Base-by-base conservation (phyloP, 2,888 invertebrate genomes). In the Hermaeophaga mercurialis region DNA sequence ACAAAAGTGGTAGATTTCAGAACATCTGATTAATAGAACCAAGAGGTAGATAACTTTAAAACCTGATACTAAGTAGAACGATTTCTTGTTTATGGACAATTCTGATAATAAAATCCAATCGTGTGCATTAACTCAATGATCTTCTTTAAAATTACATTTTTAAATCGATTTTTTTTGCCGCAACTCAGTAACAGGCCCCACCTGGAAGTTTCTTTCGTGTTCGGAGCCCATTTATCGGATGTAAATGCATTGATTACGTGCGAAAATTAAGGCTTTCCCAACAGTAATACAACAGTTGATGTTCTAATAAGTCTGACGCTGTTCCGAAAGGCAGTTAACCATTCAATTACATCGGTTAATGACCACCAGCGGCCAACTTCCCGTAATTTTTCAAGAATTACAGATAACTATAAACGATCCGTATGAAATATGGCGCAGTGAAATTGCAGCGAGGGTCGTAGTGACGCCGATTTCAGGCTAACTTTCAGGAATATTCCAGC, bases 281-380 rank as follows among this genome's bases (percentile, higher is more conserved):
- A 33, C 19, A 2, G 11, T 28, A 44, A 44, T 28, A 12, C 28
- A 44, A 28, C 44, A 38, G 36, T 31, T 47, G 58, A 52, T 38
- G 17, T 44, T 43, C 48, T 45, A 59, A 59, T 56, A 56, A 56
- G 45, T 31, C 34, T 14, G 38, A 47, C 55, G 43, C 48, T 54
- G 33, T 57, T 57, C 54, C 6, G 22, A 47, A 54, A 60, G 57
- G 59, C 53, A 57, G 59, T 63, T 61, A 61, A 59, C 59, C 59
- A 58, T 58, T 59, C 63, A 60, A 63, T 63, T 63, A 63, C 47
- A 53, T 34, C 34, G 54, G 58, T 54, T 60, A 63, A 63, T 60
- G 58, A 63, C 63, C 63, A 56, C 36, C 44, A 46, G 41, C 59
- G 49, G 56, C 48, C 44, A 53, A 62, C 62, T 62, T 57, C 52